Base-by-base conservation (phyloP, 2,888 invertebrate genomes). In the Phalangium opilio region DNA sequence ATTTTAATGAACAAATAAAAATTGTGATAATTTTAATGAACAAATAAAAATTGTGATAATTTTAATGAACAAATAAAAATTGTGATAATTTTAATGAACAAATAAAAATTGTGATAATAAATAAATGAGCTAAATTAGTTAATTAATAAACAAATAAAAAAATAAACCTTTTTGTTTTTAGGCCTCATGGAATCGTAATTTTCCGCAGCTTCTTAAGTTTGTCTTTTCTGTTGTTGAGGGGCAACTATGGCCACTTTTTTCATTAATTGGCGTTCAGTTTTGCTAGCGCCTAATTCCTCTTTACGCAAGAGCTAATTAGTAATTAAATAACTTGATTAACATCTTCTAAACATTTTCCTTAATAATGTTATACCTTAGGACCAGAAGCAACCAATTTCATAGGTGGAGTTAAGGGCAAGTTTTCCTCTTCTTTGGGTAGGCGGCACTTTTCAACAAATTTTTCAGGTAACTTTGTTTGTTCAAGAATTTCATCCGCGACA, bases 311-410 rank as follows among this genome's bases (percentile, higher is more conserved):
- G 59, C 53, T 63, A 50, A n/a, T n/a, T n/a, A n/a, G n/a, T n/a
- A n/a, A n/a, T 17, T 36, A 15, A 36, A 15, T 36, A 15, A 18
- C n/a, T n/a, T n/a, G n/a, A n/a, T n/a, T n/a, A n/a, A n/a, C n/a
- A n/a, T n/a, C n/a, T n/a, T n/a, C n/a, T n/a, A 41, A 18, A 50
- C 35, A 38, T 12, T 18, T n/a, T 14, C 1, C 5, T 36, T 11
- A n/a, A 11, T 10, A 36, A 14, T 12, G 5, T 36, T 36, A 1
- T 50, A 64, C 65, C 57, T 61, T 58, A 20, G 52, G 56, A 15
- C 65, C 65, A 20, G 62, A 60, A 2, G 64, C 58, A 20, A 65
- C 64, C 36, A 63, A 63, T 53, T 65, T 65, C 3, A 61, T 59
- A 1, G 64, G 27, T 27, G 27, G 27, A 7, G 27, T 27, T 8